phyloP scores from a whole-genome alignment of 2,888 invertebrate genomes.

The Trachelus stipa region DNA sequence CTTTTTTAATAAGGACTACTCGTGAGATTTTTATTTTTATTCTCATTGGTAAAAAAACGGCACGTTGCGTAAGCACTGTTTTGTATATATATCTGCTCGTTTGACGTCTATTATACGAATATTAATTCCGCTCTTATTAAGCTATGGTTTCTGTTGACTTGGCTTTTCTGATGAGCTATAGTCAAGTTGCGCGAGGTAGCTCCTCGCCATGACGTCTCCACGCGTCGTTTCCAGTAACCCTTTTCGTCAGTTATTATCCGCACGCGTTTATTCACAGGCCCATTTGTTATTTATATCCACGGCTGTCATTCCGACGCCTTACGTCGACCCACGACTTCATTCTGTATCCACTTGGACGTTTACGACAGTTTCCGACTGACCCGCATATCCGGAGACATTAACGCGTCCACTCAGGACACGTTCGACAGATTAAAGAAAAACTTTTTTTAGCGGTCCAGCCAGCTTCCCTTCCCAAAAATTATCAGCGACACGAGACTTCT shows the following conservation, averaged over 20 bases:
- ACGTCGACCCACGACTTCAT: neutral
- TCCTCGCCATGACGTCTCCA: neutral
- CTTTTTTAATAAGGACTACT: neutral
- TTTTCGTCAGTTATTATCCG: constrained; percentile 49
- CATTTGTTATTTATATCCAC: constrained; percentile 50
- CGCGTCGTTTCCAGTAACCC: constrained; percentile 38
- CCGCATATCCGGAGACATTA: neutral
- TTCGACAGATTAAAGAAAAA: neutral
- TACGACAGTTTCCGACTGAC: neutral
- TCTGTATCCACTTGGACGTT: neutral
- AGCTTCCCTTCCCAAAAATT: neutral
- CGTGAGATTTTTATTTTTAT: neutral
- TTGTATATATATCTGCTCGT: neutral
- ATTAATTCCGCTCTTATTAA: neutral
- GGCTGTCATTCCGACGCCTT: constrained; percentile 30
- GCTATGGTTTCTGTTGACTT: neutral
- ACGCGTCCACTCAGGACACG: neutral
- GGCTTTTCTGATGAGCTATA: neutral
- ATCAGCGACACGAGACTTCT: neutral
- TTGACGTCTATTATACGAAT: neutral
- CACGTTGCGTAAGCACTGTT: neutral
- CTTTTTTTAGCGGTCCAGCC: neutral
- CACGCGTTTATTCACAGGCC: constrained; percentile 49
- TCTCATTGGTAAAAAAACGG: neutral
- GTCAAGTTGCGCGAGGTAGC: neutral